Conservation (phyloP, 1,140 invertebrate genomes). For the Drosophila kikkawai region DNA sequence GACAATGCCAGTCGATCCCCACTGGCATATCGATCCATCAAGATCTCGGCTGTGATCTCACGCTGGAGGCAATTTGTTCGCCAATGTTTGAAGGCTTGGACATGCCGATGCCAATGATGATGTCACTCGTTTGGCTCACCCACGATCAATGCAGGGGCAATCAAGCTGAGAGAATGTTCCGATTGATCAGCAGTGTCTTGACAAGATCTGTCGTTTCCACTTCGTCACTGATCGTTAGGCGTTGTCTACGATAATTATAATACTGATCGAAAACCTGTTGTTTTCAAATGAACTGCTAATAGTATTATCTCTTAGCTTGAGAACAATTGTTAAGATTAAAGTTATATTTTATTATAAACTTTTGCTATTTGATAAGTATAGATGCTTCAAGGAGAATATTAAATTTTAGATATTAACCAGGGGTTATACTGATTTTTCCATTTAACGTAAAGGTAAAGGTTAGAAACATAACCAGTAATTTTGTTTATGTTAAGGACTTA, state of each 20-base stretch:
- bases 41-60: constrained; percentile 32
- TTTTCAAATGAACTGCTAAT: no score
- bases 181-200: constrained; percentile 25
- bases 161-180: constrained; percentile 18
- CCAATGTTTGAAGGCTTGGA: constrained; percentile 19
- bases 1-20: constrained; percentile 17
- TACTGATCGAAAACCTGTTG: not conserved
- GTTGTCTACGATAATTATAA: not conserved
- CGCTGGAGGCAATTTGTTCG: constrained; percentile 21
- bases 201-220: constrained; percentile 28
- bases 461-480: not conserved
- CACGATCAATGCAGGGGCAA: constrained; percentile 6
- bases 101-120: constrained; percentile 22
- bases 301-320: not conserved
- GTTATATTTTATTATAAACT: not conserved
- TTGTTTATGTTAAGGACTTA: not conserved
- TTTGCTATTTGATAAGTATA: not conserved
- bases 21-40: constrained; percentile 20
- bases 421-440: not conserved
- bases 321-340: not conserved
- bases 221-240: constrained; percentile 23
- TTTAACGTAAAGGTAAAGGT: not conserved
- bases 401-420: not conserved
- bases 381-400: no score
- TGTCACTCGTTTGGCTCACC: constrained; percentile 44